phyloP scores from a whole-genome alignment of 2,888 invertebrate species.

The Isotomurus palustris region DNA sequence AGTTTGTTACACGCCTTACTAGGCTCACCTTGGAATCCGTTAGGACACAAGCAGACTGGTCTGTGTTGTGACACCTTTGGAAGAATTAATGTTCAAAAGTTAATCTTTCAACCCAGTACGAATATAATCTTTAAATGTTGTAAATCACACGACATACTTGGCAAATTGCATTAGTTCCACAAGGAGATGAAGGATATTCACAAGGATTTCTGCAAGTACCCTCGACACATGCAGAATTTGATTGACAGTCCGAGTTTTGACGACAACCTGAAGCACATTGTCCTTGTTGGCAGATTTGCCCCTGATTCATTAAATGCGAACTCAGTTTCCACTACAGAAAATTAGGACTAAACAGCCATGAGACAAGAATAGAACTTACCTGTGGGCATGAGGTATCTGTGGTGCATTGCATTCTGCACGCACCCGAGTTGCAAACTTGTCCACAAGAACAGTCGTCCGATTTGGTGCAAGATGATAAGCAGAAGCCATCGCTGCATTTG shows the following conservation, averaged over 20 bases:
- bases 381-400: slow-evolving; percentile 60
- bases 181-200: slow-evolving; percentile 55
- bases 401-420: slow-evolving; percentile 69
- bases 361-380: slow-evolving; percentile 46
- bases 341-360: too few species aligned
- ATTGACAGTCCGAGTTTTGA: slow-evolving; percentile 71
- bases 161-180: slow-evolving; percentile 76
- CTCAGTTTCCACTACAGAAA: not conserved
- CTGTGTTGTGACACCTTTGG: slow-evolving; percentile 62
- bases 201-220: slow-evolving; percentile 62
- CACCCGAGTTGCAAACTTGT: slow-evolving; percentile 67
- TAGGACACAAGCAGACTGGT: slow-evolving; percentile 79
- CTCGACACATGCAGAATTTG: slow-evolving; percentile 67
- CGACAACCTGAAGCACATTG: slow-evolving; percentile 73
- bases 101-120: not conserved
- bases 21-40: slow-evolving; percentile 78
- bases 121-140: not conserved
- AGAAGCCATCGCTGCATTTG: slow-evolving; percentile 64
- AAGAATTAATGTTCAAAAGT: not conserved
- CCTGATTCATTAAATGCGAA: not conserved
- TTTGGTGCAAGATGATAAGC: slow-evolving; percentile 63
- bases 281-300: slow-evolving; percentile 33
- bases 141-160: slow-evolving; percentile 53
- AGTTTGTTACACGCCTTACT: slow-evolving; percentile 67
- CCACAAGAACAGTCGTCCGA: slow-evolving; percentile 74